phyloP scores from a whole-genome alignment of 1,140 invertebrate genomes.

The Drosophila subpulchrella region DNA sequence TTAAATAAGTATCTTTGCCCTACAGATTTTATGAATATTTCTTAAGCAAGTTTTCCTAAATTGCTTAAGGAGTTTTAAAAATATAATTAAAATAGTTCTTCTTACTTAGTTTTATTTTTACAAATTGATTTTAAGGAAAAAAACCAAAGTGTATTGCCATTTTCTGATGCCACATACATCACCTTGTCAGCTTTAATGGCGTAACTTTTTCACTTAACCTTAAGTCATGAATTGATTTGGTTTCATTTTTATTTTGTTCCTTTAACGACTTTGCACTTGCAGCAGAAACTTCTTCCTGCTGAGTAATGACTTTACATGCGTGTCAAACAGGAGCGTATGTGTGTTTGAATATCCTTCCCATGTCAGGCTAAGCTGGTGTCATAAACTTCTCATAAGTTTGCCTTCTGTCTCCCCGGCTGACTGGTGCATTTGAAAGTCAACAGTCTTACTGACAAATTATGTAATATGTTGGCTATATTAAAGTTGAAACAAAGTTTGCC shows the following conservation, averaged over 20 bases:
- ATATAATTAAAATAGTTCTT: not conserved
- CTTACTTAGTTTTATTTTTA: not conserved
- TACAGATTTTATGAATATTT: not conserved
- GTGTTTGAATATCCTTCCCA: conserved; percentile 36
- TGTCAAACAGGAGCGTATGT: conserved; percentile 58
- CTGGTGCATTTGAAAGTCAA: conserved; percentile 68
- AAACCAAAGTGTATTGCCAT: conserved; percentile 7
- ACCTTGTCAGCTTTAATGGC: conserved; percentile 71
- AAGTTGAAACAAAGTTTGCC: conserved; percentile 51
- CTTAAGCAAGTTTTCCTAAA: not conserved
- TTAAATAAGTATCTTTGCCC: not conserved
- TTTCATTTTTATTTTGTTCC: conserved; percentile 29
- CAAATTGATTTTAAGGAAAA: not conserved
- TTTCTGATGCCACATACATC: conserved; percentile 10
- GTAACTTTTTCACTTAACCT: conserved; percentile 79
- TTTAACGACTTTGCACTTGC: conserved; percentile 70
- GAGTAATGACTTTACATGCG: conserved; percentile 78
- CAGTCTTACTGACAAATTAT: conserved; percentile 69
- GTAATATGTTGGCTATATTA: conserved; percentile 61
- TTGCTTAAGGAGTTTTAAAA: not conserved
- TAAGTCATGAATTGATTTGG: conserved; percentile 73
- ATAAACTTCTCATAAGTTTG: conserved; percentile 64
- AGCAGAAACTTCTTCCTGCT: conserved; percentile 40
- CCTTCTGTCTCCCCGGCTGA: conserved; percentile 16
- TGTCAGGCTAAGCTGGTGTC: conserved; percentile 65